Percentiles rank a stretch among this genome's conserved stretches.
Conservation (phyloP, 1,140 invertebrate species). For the Drepana arcuata region DNA sequence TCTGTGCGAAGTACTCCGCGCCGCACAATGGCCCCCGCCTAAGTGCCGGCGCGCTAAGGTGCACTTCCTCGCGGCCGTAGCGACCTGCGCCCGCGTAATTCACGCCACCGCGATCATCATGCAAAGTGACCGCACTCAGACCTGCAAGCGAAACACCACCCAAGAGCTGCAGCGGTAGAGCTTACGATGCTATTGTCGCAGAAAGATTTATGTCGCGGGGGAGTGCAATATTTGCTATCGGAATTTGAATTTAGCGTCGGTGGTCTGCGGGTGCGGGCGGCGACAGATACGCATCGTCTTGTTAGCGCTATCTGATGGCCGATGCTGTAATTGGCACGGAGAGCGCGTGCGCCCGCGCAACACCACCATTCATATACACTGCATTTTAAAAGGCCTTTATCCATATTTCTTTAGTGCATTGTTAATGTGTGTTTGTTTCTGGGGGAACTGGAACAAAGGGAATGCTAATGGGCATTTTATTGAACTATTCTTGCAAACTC, state of each 20-base stretch:
- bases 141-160: slow-evolving; percentile 1
- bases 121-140: slow-evolving; percentile 34
- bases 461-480: too few relatives aligned
- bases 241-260: slow-evolving; percentile 37
- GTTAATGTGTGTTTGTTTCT: too few relatives aligned
- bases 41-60: not conserved
- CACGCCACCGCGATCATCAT: slow-evolving; percentile 61
- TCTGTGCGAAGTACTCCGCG: slow-evolving; percentile 63
- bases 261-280: slow-evolving; percentile 5
- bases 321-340: slow-evolving; percentile 59
- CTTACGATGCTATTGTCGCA: slow-evolving; percentile 4
- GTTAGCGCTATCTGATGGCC: slow-evolving; percentile 64
- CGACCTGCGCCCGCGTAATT: slow-evolving; percentile 64
- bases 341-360: slow-evolving; percentile 21
- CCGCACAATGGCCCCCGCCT: slow-evolving; percentile 27
- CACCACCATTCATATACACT: slow-evolving; percentile 17
- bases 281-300: slow-evolving; percentile 62
- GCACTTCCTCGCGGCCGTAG: slow-evolving; percentile 31
- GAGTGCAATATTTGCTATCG: slow-evolving; percentile 33
- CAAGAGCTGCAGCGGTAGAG: not conserved
- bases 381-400: slow-evolving; percentile 17
- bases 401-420: not conserved
- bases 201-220: slow-evolving; percentile 38
- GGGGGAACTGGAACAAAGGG: too few relatives aligned
- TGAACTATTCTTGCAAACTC: too few relatives aligned